Evolutionary conservation across 2,888 invertebrate species (phyloP).

Genomic region (Carabus problematicus): DNA sequence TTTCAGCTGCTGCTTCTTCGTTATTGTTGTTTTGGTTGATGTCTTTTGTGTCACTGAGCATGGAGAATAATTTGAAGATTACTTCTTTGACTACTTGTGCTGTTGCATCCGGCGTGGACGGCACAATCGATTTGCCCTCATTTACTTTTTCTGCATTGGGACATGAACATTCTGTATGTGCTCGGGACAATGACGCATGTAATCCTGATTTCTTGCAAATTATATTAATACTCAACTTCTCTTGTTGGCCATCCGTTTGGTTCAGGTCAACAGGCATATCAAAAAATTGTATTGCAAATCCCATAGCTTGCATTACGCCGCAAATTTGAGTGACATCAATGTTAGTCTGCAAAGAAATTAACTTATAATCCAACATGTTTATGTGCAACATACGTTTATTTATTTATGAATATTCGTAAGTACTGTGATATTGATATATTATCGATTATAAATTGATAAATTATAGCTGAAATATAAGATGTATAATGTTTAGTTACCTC

Average conservation of each 20-base stretch:
- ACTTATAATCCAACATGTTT: neutral
- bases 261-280: conserved; percentile 48
- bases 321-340: conserved; percentile 51
- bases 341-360: conserved; percentile 1
- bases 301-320: conserved; percentile 52
- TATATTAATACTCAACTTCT: conserved; percentile 48
- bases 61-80: conserved; percentile 49
- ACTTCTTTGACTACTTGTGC: conserved; percentile 49
- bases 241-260: conserved; percentile 32
- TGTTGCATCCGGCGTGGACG: conserved; percentile 50
- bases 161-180: conserved; percentile 51
- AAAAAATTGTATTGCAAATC: conserved; percentile 52
- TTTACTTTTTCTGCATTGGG: conserved; percentile 49
- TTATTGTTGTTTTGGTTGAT: conserved; percentile 45
- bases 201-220: conserved; percentile 54
- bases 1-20: neutral
- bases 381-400: neutral
- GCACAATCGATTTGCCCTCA: conserved; percentile 52
- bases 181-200: conserved; percentile 52
- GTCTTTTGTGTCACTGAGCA: conserved; percentile 47
- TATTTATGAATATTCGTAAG: no score
- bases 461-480: no score
- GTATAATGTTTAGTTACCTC: conserved; percentile 9
- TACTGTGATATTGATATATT: no score
- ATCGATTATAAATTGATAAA: no score